Evolutionary conservation across 2,888 invertebrate species (phyloP), one percentile per base, ranked within the genome.

Genomic region (Philaethria dido): DNA sequence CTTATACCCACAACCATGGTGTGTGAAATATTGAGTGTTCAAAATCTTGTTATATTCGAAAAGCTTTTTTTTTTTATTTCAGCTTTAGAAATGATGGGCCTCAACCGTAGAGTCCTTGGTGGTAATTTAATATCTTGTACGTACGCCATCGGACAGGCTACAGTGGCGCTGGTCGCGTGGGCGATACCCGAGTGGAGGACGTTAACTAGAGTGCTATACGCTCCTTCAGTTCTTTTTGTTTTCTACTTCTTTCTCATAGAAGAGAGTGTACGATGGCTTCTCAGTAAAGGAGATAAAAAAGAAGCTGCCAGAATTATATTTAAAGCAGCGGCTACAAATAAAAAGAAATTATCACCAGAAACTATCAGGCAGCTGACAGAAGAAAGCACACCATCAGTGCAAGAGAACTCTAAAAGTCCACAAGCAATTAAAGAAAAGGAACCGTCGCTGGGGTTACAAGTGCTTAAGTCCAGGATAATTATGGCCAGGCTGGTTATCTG

Each of bases 231-330:
- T 3, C 76, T 96, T 0, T 93, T 95, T 67, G 77, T 96, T 57
- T 77, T 93, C 11, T 95, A 95, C 79, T 93, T 92, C 73, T 94
- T 95, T 89, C 64, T 94, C 2, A 83, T 94, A 44, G 94, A 95
- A 25, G 95, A 95, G 82, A 95, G 95, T 55, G 92, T 95, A 5
- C 88, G 96, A 68, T 96, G 96, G 96, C 90, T 96, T n/a, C 83
- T 96, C 48, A 94, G 94, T 63, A 94, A 94, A 75, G 94, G 92
- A 1, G 73, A 69, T 5, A 94, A 93, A 22, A 88, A 91, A 67
- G 90, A 91, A 74, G 93, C 94, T 0, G 88, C 91, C 2, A 84
- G 80, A 62, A 93, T 92, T 8, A 74, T 78, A 29, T 77, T 77
- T 45, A 78, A 78, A 68, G 93, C 92, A 0, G 94, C 94, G 1